Conservation (phyloP, 2,888 invertebrate species). For the Nomada ruficornis region DNA sequence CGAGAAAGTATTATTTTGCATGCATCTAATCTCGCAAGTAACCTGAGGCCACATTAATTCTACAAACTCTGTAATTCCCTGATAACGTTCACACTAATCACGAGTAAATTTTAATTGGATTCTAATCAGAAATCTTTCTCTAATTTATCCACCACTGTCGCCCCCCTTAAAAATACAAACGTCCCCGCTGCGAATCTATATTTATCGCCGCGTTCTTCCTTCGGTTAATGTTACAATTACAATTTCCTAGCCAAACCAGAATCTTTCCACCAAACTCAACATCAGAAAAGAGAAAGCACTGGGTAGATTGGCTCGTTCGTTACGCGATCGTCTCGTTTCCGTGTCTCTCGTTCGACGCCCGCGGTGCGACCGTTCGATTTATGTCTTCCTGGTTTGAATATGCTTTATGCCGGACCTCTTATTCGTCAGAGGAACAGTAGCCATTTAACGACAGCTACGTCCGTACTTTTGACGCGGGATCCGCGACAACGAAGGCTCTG, state of each 20-base stretch:
- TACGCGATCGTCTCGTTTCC: conserved; percentile 37
- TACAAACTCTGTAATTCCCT: too few species aligned
- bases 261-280: background rate
- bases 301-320: conserved; percentile 4
- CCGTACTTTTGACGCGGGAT: conserved; percentile 25
- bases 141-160: too few species aligned
- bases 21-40: too few species aligned
- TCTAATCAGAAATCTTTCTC: too few species aligned
- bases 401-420: conserved; percentile 40
- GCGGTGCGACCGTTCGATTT: conserved; percentile 44
- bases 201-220: background rate
- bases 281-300: background rate
- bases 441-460: conserved; percentile 52
- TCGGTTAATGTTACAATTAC: background rate
- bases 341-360: conserved; percentile 47
- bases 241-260: background rate
- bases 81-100: too few species aligned
- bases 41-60: too few species aligned
- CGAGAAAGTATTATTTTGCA: too few species aligned
- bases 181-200: background rate
- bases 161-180: too few species aligned
- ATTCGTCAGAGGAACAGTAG: conserved; percentile 28
- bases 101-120: too few species aligned
- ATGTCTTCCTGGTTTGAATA: conserved; percentile 42
- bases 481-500: background rate